Evolutionary conservation across 2,888 invertebrate species (phyloP).

Genomic region (Heteropelma amictum): DNA sequence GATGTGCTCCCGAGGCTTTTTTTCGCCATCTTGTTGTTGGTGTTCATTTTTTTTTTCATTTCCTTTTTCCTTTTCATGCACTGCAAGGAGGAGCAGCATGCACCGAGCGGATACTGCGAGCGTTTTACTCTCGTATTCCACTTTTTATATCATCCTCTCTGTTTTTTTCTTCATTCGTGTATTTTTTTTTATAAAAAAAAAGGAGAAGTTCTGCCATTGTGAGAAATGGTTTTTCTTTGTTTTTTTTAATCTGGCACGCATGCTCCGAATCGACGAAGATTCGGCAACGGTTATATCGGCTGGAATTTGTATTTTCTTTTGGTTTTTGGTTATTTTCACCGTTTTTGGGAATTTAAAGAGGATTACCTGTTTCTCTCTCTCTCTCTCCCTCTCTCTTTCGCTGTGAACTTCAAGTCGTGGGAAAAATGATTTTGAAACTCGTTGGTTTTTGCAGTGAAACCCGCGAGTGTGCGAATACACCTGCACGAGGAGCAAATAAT

Average conservation of each 20-base stretch:
- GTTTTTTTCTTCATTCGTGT: background rate
- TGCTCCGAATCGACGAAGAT: too few relatives aligned
- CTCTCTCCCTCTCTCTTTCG: too few relatives aligned
- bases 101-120: constrained; percentile 12
- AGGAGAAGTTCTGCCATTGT: background rate
- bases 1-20: too few relatives aligned
- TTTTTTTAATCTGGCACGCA: too few relatives aligned
- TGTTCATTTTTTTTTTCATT: too few relatives aligned
- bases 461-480: constrained; percentile 86
- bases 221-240: background rate
- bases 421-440: background rate
- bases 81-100: background rate
- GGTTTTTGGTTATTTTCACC: too few relatives aligned
- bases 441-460: constrained; percentile 83
- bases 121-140: background rate
- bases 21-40: too few relatives aligned
- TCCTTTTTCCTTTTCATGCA: too few relatives aligned
- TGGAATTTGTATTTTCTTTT: too few relatives aligned
- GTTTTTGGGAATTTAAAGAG: too few relatives aligned
- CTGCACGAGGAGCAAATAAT: constrained; percentile 86
- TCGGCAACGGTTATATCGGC: too few relatives aligned
- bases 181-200: background rate
- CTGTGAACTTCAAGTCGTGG: background rate
- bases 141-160: background rate
- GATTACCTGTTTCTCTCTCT: too few relatives aligned